phyloP scores from a whole-genome alignment of 1,140 invertebrate genomes.

The Episyrphus balteatus region DNA sequence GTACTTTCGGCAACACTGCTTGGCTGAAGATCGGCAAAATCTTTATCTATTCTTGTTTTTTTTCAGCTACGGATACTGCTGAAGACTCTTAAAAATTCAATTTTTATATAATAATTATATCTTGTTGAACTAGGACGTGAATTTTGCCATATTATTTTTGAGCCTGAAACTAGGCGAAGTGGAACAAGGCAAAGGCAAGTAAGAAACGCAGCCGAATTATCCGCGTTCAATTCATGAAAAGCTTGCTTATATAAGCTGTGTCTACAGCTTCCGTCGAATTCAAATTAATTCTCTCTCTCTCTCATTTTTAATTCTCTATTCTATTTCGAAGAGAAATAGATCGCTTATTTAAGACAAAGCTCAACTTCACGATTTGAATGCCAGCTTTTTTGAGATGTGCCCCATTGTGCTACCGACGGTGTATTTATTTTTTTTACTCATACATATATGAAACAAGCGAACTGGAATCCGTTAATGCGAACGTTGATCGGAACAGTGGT shows the following conservation, averaged over 20 bases:
- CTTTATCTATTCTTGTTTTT: background rate
- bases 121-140: constrained; percentile 22
- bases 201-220: background rate
- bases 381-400: too few relatives aligned
- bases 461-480: too few relatives aligned
- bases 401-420: too few relatives aligned
- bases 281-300: too few relatives aligned
- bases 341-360: too few relatives aligned
- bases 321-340: too few relatives aligned
- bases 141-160: constrained; percentile 25
- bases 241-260: constrained; percentile 1
- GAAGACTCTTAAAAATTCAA: constrained; percentile 22
- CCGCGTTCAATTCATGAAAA: background rate
- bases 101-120: constrained; percentile 26
- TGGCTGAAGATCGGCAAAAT: background rate
- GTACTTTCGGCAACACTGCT: too few relatives aligned
- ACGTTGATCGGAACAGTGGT: too few relatives aligned
- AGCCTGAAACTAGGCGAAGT: background rate
- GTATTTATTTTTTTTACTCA: too few relatives aligned
- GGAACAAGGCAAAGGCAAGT: background rate
- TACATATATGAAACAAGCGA: too few relatives aligned
- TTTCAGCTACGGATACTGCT: background rate
- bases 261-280: background rate
- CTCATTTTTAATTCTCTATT: too few relatives aligned
- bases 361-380: too few relatives aligned